Base-by-base conservation (phyloP, 2,888 invertebrate genomes). In the Troglohyphantes excavatus region DNA sequence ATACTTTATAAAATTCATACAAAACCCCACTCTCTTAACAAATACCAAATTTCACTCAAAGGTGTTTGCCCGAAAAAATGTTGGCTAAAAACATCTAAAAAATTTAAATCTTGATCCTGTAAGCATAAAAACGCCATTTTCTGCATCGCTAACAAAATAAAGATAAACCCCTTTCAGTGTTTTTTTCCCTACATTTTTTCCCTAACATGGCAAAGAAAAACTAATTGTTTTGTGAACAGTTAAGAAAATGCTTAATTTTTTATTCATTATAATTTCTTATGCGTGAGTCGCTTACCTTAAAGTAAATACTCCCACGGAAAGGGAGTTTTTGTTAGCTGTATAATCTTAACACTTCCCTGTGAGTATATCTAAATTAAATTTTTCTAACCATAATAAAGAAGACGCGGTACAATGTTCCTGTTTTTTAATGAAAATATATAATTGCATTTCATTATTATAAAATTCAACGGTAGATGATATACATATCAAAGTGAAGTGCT, bases 291-390 rank as follows among this genome's bases (percentile, higher is more conserved):
- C 19, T 19, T 43, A 7, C n/a, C 9, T 0, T 17, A 39, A 7
- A 13, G 13, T 65, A 26, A 13, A 65, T 26, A 23, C n/a, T 5
- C n/a, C 21, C 17, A 78, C 3, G 21, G 13, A 43, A 39, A 39
- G 17, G n/a, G 7, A 17, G 6, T n/a, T 78, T 78, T 78, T 26
- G 2, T n/a, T 26, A 26, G 39, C 6, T 23, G 26, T 19, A 61
- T 53, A 53, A 53, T 33, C 78, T 43, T 43, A 9, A 39, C 13
- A 65, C 23, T 23, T 63, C 19, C 7, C 13, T 2, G 39, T 61
- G 39, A 65, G 33, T 26, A 26, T 39, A 43, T 78, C 26, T 65
- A 33, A 33, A 61, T 78, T 78, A 78, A 78, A 61, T 78, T 63
- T 78, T 39, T 63, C 65, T 65, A 23, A 43, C 63, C 23, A 39